These are phyloP conservation scores for Sesia apiformis DNA, from an alignment of 2,888 invertebrate species.

Conservation along the genomic window DNA sequence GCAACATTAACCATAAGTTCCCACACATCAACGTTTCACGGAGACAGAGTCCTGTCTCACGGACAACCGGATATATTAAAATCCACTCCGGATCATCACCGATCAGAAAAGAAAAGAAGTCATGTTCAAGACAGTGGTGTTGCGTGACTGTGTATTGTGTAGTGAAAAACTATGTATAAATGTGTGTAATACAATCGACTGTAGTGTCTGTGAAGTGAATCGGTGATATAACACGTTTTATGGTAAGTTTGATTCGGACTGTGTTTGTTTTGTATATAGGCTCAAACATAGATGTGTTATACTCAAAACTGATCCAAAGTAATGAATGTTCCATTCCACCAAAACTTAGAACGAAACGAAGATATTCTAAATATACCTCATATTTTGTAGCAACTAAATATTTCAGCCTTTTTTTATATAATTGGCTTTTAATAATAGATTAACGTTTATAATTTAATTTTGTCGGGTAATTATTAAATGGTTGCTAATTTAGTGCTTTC, in stretches of 20 bases:
- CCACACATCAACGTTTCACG: conserved; percentile 48
- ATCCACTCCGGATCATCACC: conserved; percentile 88
- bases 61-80: conserved; percentile 89
- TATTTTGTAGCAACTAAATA: conserved; percentile 52
- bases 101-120: conserved; percentile 51
- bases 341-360: conserved; percentile 9
- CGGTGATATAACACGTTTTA: too few relatives aligned
- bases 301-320: background rate
- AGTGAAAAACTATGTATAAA: too few relatives aligned
- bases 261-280: too few relatives aligned
- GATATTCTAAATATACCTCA: conserved; percentile 57
- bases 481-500: conserved; percentile 22
- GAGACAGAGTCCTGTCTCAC: conserved; percentile 47
- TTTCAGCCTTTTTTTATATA: conserved; percentile 29
- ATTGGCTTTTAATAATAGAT: conserved; percentile 35
- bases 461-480: conserved; percentile 5
- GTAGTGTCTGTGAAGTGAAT: too few relatives aligned
- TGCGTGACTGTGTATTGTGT: conserved; percentile 39
- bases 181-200: too few relatives aligned
- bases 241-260: too few relatives aligned
- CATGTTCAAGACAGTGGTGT: conserved; percentile 56
- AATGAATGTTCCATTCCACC: conserved; percentile 1
- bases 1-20: conserved; percentile 54
- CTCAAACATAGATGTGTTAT: background rate
- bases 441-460: conserved; percentile 15